Evolutionary conservation across 2,888 invertebrate species (phyloP).

Genomic region (Megastigmus dorsalis): DNA sequence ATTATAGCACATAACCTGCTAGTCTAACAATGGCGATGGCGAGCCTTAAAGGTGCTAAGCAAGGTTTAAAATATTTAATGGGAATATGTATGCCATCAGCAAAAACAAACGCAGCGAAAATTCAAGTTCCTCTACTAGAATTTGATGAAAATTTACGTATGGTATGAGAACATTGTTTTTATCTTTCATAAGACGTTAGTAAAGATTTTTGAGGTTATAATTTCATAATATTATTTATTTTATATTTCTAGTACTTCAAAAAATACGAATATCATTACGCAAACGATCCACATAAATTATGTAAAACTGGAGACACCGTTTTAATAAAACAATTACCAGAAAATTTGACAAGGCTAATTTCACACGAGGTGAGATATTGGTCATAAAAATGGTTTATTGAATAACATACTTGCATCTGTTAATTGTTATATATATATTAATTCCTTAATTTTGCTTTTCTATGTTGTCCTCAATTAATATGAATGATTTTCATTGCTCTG

Average conservation of each 20-base stretch:
- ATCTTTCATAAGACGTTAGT: slow-evolving; percentile 8
- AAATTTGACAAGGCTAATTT: slow-evolving; percentile 84
- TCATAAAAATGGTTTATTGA: no score
- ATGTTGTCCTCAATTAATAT: no score
- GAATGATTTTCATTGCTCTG: no score
- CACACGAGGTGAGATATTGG: slow-evolving; percentile 81
- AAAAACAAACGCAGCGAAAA: slow-evolving; percentile 86
- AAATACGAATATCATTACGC: slow-evolving; percentile 85
- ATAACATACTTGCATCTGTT: no score
- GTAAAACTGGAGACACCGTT: slow-evolving; percentile 89
- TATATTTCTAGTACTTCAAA: slow-evolving; percentile 75
- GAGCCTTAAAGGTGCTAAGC: neutral
- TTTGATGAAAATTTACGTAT: slow-evolving; percentile 85
- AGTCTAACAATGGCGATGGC: slow-evolving; percentile 16
- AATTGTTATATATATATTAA: no score
- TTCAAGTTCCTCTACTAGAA: slow-evolving; percentile 84
- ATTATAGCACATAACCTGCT: slow-evolving; percentile 20
- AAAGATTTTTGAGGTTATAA: slow-evolving; percentile 59
- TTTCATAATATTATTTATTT: slow-evolving; percentile 1
- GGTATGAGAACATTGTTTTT: slow-evolving; percentile 77
- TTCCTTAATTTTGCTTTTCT: no score
- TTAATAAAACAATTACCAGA: slow-evolving; percentile 84
- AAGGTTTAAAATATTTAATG: slow-evolving; percentile 74
- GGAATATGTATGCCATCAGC: slow-evolving; percentile 88
- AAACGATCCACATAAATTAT: slow-evolving; percentile 84